These are phyloP conservation scores for Oligia fasciuncula DNA, from an alignment of 2,888 invertebrate genomes.

Conservation along the genomic window DNA sequence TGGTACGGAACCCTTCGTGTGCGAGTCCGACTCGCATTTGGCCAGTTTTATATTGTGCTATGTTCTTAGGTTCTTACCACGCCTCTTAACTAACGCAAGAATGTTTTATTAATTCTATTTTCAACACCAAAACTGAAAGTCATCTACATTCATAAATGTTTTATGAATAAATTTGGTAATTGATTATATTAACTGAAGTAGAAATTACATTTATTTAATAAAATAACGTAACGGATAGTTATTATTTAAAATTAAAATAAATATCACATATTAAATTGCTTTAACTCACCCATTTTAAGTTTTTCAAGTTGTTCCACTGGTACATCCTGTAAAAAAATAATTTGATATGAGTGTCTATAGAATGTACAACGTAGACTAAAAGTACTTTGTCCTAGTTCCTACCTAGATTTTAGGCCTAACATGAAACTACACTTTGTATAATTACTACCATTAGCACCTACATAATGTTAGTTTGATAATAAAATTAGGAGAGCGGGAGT, in stretches of 20 bases:
- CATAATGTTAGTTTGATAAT: constrained; percentile 9
- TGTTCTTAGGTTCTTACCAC: neutral
- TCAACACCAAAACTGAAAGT: constrained; percentile 18
- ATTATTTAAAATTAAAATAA: constrained; percentile 19
- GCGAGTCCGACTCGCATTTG: too few relatives aligned
- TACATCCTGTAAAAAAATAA: constrained; percentile 81
- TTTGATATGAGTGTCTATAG: constrained; percentile 18
- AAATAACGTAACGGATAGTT: constrained; percentile 6
- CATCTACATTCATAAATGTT: constrained; percentile 40
- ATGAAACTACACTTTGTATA: constrained; percentile 26
- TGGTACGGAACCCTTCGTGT: too few relatives aligned
- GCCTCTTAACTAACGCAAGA: neutral
- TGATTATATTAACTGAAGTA: constrained; percentile 26
- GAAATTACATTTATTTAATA: constrained; percentile 25
- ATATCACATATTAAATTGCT: neutral
- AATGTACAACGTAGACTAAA: neutral
- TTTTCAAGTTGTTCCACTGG: constrained; percentile 86
- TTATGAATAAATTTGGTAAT: constrained; percentile 51
- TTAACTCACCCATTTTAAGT: constrained; percentile 82
- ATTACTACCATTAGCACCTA: neutral
- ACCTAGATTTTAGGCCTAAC: neutral
- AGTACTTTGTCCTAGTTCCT: neutral
- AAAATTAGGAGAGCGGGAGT: neutral
- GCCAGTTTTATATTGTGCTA: neutral
- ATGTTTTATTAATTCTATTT: constrained; percentile 24